Percentiles rank a stretch among this genome's conserved stretches.
These are phyloP conservation scores for Menidia beryllina DNA, from an alignment of 2,113 vertebrate species.

Conservation along the genomic window DNA sequence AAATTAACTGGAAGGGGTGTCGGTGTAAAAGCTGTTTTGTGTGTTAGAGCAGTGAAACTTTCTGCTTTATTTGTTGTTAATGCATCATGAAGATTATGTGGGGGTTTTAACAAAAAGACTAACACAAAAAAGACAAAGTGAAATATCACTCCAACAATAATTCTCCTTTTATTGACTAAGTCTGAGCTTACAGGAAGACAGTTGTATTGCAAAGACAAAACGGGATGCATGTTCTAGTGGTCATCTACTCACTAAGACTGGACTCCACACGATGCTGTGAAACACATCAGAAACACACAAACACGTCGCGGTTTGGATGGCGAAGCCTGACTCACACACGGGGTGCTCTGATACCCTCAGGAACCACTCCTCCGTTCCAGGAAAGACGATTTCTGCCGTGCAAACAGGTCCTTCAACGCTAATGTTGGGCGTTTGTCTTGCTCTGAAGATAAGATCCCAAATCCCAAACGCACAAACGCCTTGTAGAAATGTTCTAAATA, in stretches of 20 bases:
- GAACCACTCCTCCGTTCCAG: too few relatives aligned
- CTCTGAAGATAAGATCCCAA: too few relatives aligned
- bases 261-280: conserved; percentile 60
- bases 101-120: neutral
- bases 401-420: too few relatives aligned
- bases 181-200: conserved; percentile 84
- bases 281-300: conserved; percentile 65
- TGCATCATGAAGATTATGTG: neutral
- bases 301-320: conserved; percentile 48
- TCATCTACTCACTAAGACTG: conserved; percentile 72
- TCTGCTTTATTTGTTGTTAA: neutral
- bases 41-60: too few relatives aligned
- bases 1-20: neutral
- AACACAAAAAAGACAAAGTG: neutral
- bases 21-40: neutral
- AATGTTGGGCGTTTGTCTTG: too few relatives aligned
- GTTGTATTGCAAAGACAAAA: conserved; percentile 83
- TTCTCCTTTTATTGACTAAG: conserved; percentile 80
- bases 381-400: too few relatives aligned
- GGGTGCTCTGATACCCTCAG: neutral
- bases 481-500: too few relatives aligned
- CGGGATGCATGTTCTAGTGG: conserved; percentile 68
- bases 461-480: too few relatives aligned
- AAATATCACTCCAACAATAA: conserved; percentile 42
- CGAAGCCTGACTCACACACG: conserved; percentile 3